Evolutionary conservation across 2,113 vertebrate species (phyloP).

Genomic region (Dicerorhinus sumatrensis): DNA sequence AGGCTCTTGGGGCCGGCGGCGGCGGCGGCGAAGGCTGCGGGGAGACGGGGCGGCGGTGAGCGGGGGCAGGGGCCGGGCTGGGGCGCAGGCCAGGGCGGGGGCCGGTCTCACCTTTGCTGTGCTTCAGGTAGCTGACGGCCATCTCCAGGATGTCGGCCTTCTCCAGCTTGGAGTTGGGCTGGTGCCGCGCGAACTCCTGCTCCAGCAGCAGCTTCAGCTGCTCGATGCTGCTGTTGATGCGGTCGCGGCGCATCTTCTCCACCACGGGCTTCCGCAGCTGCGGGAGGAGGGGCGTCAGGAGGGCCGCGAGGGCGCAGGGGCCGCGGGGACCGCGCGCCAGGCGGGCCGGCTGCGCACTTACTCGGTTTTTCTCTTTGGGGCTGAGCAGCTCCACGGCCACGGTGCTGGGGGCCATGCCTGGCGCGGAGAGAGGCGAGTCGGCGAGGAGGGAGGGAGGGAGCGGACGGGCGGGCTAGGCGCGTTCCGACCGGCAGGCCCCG

Average conservation of each 20-base stretch:
- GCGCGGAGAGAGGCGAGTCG: not conserved
- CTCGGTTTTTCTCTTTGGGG: constrained; percentile 83
- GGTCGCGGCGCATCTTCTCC: constrained; percentile 91
- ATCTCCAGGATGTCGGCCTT: constrained; percentile 94
- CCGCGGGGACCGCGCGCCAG: not conserved
- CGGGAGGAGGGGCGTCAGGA: constrained; percentile 62
- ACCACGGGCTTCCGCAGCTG: constrained; percentile 91
- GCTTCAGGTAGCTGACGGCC: constrained; percentile 92
- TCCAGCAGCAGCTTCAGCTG: constrained; percentile 92
- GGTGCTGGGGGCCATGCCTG: constrained; percentile 79
- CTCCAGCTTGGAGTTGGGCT: constrained; percentile 93
- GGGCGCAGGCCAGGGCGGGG: rapidly evolving
- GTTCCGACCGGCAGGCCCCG: constrained; percentile 25
- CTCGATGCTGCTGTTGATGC: constrained; percentile 94
- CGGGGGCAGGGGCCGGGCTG: not conserved
- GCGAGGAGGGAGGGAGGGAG: not conserved
- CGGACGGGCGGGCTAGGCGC: constrained; percentile 12
- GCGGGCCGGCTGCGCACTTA: constrained; percentile 80
- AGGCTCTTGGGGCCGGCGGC: constrained; percentile 66
- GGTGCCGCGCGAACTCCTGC: constrained; percentile 91
- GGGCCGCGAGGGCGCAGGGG: not conserved
- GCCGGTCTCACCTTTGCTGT: constrained; percentile 87
- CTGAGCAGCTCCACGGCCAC: constrained; percentile 77
- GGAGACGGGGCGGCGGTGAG: not conserved
- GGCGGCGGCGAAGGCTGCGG: constrained; percentile 72